Evolutionary conservation across 2,113 vertebrate genomes (phyloP).

Genomic region (Psophia crepitans): DNA sequence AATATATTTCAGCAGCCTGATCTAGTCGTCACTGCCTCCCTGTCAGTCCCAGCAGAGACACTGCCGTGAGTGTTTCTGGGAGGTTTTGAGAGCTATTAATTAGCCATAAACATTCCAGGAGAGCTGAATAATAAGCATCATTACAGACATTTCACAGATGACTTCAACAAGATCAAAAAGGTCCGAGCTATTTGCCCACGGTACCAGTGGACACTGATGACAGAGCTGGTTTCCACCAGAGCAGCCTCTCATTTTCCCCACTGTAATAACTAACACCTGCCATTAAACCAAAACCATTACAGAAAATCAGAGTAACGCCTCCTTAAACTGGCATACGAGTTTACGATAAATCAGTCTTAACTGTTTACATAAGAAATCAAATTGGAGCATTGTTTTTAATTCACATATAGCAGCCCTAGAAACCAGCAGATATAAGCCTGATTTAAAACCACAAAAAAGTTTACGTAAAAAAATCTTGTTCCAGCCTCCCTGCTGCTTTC

Average conservation of each 20-base stretch:
- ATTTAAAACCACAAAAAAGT: neutral
- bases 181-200: neutral
- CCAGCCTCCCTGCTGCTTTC: neutral
- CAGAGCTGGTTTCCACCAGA: neutral
- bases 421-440: neutral
- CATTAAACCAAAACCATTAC: neutral
- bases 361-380: neutral
- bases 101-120: slow-evolving; percentile 19
- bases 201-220: neutral
- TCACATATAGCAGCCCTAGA: neutral
- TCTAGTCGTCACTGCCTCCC: neutral
- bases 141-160: neutral
- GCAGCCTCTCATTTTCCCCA: slow-evolving; percentile 17
- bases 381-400: neutral
- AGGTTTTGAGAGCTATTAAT: slow-evolving; percentile 16
- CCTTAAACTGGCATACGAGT: neutral
- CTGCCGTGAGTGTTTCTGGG: neutral
- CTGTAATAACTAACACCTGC: neutral
- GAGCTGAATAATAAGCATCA: slow-evolving; percentile 23
- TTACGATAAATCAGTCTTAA: neutral
- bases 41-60: neutral
- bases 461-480: neutral
- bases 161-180: slow-evolving; percentile 34
- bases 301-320: neutral
- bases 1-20: neutral